A percentile compares a stretch with the other conserved stretches of the same genome.
Evolutionary conservation across 2,113 vertebrate species (phyloP).

Genomic region (Rafetus swinhoei): DNA sequence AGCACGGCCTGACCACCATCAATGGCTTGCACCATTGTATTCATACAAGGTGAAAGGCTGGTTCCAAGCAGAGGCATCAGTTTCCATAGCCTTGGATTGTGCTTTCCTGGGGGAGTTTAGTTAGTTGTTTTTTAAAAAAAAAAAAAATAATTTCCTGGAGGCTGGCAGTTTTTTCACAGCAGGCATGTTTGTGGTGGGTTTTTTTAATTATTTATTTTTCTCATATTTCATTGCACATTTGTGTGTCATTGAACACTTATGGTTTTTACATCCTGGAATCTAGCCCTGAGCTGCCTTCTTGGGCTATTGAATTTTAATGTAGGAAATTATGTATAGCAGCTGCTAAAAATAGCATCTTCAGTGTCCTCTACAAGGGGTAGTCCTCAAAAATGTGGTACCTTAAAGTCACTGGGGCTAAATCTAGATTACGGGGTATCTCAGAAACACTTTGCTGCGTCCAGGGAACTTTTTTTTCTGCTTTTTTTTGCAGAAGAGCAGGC

Average conservation of each 20-base stretch:
- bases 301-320: constrained; percentile 56
- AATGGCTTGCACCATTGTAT: neutral
- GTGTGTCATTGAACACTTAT: neutral
- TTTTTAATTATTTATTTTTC: neutral
- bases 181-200: neutral
- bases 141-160: neutral
- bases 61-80: neutral
- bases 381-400: neutral
- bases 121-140: neutral
- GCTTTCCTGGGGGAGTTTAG: neutral
- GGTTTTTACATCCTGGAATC: constrained; percentile 18
- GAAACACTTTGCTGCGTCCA: no score
- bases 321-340: constrained; percentile 20
- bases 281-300: constrained; percentile 32
- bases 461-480: no score
- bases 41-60: neutral
- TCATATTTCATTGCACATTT: neutral
- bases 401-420: neutral
- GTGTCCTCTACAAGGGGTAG: neutral
- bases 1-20: neutral
- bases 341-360: constrained; percentile 63
- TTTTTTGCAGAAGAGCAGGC: no score
- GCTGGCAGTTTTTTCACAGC: neutral
- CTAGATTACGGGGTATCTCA: no score
- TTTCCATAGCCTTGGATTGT: neutral